Percentiles rank a stretch among this genome's conserved stretches.
Conservation (phyloP, 2,113 vertebrate species). For the Pituophis catenifer region DNA sequence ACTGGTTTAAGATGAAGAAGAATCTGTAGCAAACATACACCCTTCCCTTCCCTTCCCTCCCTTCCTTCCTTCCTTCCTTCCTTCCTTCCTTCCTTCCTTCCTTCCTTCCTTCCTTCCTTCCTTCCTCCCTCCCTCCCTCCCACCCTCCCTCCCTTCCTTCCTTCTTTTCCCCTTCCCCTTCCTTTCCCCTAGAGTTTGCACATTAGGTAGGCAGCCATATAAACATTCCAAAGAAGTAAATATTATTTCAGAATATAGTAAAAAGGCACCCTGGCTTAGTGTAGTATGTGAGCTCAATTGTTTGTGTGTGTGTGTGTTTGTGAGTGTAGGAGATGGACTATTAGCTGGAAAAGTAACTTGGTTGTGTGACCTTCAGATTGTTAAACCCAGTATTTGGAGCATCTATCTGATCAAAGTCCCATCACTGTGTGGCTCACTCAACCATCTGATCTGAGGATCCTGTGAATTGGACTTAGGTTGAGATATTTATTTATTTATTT, state of each 20-base stretch:
- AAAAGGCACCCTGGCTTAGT: not conserved
- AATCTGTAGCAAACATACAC: not conserved
- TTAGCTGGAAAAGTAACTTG: not conserved
- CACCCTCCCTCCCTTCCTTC: not conserved
- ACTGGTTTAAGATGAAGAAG: not conserved
- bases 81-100: not conserved
- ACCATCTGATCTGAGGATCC: not conserved
- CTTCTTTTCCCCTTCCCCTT: rapidly evolving
- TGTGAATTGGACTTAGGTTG: not conserved
- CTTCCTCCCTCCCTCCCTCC: not conserved
- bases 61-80: not conserved
- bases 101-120: no score
- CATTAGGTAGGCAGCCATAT: not conserved
- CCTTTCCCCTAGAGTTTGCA: not conserved
- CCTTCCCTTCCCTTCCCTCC: not conserved
- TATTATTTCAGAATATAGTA: not conserved
- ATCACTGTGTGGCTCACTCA: not conserved
- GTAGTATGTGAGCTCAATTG: not conserved
- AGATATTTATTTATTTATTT: not conserved
- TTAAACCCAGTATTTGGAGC: not conserved
- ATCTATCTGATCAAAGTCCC: not conserved
- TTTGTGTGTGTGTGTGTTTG: not conserved
- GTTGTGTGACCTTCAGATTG: not conserved
- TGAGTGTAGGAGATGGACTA: not conserved
- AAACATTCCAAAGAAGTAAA: not conserved